Base-by-base conservation (phyloP, 2,113 vertebrate species). In the Oryzias melastigma region DNA sequence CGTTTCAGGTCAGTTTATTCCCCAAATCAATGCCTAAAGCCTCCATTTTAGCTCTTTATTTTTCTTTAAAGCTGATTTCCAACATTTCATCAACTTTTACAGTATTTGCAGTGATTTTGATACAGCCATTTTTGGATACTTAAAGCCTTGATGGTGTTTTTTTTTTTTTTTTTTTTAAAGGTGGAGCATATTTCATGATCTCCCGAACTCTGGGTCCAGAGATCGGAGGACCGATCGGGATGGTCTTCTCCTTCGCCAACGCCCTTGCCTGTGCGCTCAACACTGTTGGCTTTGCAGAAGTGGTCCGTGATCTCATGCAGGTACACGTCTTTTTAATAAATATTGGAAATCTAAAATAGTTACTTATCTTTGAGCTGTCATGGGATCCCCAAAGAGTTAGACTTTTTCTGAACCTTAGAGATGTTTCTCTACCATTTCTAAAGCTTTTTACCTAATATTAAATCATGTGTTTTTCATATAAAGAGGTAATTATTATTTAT, bases 171-270 rank as follows among this genome's bases (percentile, higher is more conserved):
- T 59, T 0, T 19, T 57, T 14, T 27, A 1, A 63, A 92, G 89
- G 89, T 3, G 87, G 89, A 2, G 81, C 80, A 0, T 91, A 92
- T 16, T 92, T 94, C 59, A 81, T 92, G 75, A 90, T 90, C 73
- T 94, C 89, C 0, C 69, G 85, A 3, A 89, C 88, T 3, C 73
- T 92, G 43, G 81, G 87, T 4, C 87, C 85, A 12, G 90, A 92
- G 69, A 68, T 92, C 19, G 89, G 89, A 0, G 75, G 85, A 12
- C 91, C 90, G 1, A 90, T 90, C 0, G 86, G 89, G 3, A 12
- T 91, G 65, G 83, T 92, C 5, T 93, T 91, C 57, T 82, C 85
- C 56, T 92, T 93, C 8, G 88, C 86, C 61, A 92, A 87, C 1
- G 83, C 84, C 4, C 68, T 92, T n/a, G 91, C 86, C 1, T 84